A percentile compares a stretch with the other conserved stretches of the same genome.
Evolutionary conservation across 2,888 invertebrate genomes (phyloP).

Genomic region (Invenusta paracnida): DNA sequence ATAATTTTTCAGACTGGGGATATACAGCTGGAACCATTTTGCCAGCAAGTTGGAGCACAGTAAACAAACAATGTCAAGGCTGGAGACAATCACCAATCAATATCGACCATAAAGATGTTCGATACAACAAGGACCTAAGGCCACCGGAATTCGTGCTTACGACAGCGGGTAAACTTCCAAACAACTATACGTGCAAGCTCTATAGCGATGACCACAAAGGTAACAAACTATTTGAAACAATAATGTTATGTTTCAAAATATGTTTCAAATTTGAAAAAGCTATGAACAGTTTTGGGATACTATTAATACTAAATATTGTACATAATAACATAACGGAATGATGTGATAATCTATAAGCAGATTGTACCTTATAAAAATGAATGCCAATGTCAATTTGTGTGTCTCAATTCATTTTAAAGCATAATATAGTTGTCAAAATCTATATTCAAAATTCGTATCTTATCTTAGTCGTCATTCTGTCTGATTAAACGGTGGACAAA

Average conservation of each 20-base stretch:
- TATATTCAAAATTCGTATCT: not conserved
- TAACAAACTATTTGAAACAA: too few species aligned
- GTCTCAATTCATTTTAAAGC: not conserved
- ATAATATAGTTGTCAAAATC: not conserved
- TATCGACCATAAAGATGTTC: not conserved
- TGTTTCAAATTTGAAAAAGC: too few species aligned
- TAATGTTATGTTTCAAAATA: too few species aligned
- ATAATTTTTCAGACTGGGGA: not conserved
- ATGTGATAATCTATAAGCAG: too few species aligned
- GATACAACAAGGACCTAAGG: not conserved
- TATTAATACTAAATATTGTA: too few species aligned
- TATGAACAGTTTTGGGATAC: too few species aligned
- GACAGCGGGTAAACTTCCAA: not conserved
- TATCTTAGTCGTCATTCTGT: not conserved
- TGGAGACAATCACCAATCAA: constrained; percentile 31
- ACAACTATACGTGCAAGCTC: not conserved
- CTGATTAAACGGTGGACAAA: too few species aligned
- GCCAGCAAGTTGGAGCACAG: not conserved
- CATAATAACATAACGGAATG: too few species aligned
- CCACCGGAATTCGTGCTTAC: not conserved
- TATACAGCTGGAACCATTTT: not conserved
- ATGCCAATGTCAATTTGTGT: too few species aligned
- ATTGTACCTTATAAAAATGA: too few species aligned
- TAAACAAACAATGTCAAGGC: not conserved
- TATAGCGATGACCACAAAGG: not conserved